These are phyloP conservation scores for Nerophis lumbriciformis DNA, from an alignment of 2,113 vertebrate species.

Conservation along the genomic window DNA sequence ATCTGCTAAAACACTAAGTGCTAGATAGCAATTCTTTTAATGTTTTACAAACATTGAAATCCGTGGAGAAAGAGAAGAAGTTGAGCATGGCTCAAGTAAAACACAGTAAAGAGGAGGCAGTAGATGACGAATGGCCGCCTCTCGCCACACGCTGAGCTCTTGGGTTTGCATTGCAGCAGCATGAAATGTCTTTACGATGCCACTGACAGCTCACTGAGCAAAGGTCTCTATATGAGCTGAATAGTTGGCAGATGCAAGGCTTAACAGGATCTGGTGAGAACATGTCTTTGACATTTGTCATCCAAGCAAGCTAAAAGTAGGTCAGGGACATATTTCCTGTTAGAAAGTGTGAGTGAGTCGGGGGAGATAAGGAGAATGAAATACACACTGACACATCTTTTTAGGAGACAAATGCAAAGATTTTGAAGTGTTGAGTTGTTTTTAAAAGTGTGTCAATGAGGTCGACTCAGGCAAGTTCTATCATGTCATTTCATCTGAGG, in stretches of 20 bases:
- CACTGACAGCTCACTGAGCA: constrained; percentile 23
- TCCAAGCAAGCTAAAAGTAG: constrained; percentile 43
- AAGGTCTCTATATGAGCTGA: constrained; percentile 25
- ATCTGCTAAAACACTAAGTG: background rate
- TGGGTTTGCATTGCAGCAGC: constrained; percentile 46
- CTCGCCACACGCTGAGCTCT: constrained; percentile 28
- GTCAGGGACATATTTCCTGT: constrained; percentile 22
- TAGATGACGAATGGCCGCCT: constrained; percentile 37
- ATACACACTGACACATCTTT: constrained; percentile 2
- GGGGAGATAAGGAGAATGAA: constrained; percentile 3
- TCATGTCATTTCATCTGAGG: background rate
- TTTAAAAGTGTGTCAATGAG: background rate
- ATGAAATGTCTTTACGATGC: constrained; percentile 60
- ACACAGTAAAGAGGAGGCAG: constrained; percentile 35
- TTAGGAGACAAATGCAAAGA: constrained; percentile 3
- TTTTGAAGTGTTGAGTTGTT: constrained; percentile 6
- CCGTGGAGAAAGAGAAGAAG: constrained; percentile 14
- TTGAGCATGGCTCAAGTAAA: constrained; percentile 40
- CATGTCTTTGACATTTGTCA: constrained; percentile 20
- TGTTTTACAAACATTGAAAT: background rate
- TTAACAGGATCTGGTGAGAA: constrained; percentile 40
- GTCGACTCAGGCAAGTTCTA: background rate
- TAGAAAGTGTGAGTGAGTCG: constrained; percentile 4
- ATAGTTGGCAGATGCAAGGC: constrained; percentile 25
- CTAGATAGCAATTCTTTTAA: background rate